phyloP scores from a whole-genome alignment of 2,113 vertebrate species.

The Rhizomys pruinosus region DNA sequence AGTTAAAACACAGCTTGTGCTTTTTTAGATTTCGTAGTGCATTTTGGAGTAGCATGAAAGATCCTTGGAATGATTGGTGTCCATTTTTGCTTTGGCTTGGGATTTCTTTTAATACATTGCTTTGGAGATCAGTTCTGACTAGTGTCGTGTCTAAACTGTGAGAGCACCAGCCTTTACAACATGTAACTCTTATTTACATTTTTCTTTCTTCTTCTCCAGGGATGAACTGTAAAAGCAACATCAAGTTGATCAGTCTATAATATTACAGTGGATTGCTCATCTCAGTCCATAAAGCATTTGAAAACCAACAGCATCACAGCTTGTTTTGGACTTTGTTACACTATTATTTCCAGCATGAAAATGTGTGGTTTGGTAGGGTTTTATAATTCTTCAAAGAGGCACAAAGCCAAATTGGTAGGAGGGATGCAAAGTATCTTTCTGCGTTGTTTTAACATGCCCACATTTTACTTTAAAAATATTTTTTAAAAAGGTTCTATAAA shows the following conservation, averaged over 20 bases:
- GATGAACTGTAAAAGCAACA: constrained; percentile 96
- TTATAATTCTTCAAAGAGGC: constrained; percentile 84
- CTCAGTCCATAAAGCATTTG: constrained; percentile 90
- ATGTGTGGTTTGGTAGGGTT: constrained; percentile 82
- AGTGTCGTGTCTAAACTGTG: constrained; percentile 46
- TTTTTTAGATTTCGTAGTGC: not conserved
- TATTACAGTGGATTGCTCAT: constrained; percentile 88
- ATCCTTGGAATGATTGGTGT: constrained; percentile 65
- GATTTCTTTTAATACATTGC: constrained; percentile 37
- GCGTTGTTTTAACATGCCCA: constrained; percentile 85
- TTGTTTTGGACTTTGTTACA: constrained; percentile 90
- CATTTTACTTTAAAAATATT: constrained; percentile 84
- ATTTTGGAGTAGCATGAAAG: constrained; percentile 60
- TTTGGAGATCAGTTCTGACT: constrained; percentile 59
- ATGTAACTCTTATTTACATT: constrained; percentile 56
- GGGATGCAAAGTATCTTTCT: constrained; percentile 80
- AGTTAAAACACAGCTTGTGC: constrained; percentile 44
- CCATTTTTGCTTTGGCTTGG: constrained; percentile 64
- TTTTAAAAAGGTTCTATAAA: constrained; percentile 80
- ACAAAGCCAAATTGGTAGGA: constrained; percentile 83
- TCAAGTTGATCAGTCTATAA: constrained; percentile 87
- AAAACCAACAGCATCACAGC: constrained; percentile 90
- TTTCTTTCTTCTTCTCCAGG: constrained; percentile 88
- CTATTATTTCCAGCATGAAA: constrained; percentile 89
- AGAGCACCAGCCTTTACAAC: constrained; percentile 22